Evolutionary conservation across 2,797 vertebrate species (phyloP).

Genomic region (Sebastes hubbsi): DNA sequence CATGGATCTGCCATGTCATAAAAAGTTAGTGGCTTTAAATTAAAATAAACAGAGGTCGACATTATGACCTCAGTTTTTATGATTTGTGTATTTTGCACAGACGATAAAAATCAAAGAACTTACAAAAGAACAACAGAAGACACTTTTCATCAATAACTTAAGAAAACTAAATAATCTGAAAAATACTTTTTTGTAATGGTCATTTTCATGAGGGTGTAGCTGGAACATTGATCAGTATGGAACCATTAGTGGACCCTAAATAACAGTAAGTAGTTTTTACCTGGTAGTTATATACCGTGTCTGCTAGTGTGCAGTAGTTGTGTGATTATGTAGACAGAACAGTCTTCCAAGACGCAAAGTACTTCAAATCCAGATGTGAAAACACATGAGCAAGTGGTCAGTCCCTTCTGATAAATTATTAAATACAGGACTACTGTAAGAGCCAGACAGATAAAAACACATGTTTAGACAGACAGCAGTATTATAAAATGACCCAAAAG

Average conservation of each 20-base stretch:
- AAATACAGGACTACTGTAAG: constrained; percentile 1
- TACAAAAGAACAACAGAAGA: neutral
- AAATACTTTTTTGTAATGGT: constrained; percentile 25
- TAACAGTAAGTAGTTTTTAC: constrained; percentile 20
- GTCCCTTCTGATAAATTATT: constrained; percentile 12
- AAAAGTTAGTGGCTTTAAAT: constrained; percentile 31
- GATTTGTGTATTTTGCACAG: constrained; percentile 5
- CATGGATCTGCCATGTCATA: neutral
- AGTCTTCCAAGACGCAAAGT: neutral
- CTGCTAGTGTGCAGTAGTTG: neutral
- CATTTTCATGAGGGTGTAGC: constrained; percentile 4
- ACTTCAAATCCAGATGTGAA: neutral
- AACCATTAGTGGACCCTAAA: constrained; percentile 46
- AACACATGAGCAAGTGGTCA: constrained; percentile 38
- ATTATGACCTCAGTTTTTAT: neutral
- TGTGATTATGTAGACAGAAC: neutral
- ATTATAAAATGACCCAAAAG: neutral
- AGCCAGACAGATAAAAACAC: neutral
- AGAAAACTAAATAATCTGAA: constrained; percentile 5
- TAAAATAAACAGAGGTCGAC: neutral
- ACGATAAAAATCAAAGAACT: neutral
- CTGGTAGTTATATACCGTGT: neutral
- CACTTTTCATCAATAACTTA: neutral
- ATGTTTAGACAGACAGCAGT: neutral
- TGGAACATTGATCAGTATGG: constrained; percentile 15